Conservation (phyloP, 1,140 invertebrate genomes). For the Drosophila sechellia region DNA sequence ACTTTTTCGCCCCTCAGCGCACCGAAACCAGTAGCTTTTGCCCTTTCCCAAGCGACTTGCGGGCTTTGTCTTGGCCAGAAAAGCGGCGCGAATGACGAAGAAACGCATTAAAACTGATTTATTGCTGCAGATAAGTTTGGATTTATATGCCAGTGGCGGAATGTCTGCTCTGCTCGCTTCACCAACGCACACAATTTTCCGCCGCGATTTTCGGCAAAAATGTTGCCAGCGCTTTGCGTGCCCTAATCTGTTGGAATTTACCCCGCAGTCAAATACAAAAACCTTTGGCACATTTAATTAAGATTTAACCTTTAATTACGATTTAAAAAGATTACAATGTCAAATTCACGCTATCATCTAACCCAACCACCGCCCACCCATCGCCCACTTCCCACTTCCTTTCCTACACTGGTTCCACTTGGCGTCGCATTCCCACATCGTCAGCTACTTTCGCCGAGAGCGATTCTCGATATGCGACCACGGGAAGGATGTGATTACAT, state of each 20-base stretch:
- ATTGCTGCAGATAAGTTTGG: slow-evolving; percentile 75
- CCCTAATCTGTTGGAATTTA: slow-evolving; percentile 28
- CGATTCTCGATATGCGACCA: slow-evolving; percentile 33
- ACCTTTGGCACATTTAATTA: slow-evolving; percentile 66
- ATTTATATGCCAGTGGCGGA: slow-evolving; percentile 66
- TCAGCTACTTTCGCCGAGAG: slow-evolving; percentile 37
- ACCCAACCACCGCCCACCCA: not conserved
- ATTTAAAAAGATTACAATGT: slow-evolving; percentile 77
- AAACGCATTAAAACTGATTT: slow-evolving; percentile 79
- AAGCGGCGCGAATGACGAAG: slow-evolving; percentile 43
- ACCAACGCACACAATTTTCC: slow-evolving; percentile 3
- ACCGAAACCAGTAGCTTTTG: not conserved
- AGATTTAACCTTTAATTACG: slow-evolving; percentile 80
- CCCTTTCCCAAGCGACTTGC: not conserved
- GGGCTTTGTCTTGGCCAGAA: slow-evolving; percentile 39
- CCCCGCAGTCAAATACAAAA: slow-evolving; percentile 29
- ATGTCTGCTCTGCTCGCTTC: slow-evolving; percentile 3
- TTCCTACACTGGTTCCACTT: slow-evolving; percentile 27
- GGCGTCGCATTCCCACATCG: slow-evolving; percentile 22
- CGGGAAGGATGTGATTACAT: slow-evolving; percentile 59
- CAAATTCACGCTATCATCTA: slow-evolving; percentile 51
- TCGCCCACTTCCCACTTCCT: not conserved
- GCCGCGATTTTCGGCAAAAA: not conserved
- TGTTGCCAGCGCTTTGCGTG: not conserved
- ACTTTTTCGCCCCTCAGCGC: not conserved